Conservation (phyloP, 2,797 vertebrate genomes). For the Darevskia nairensis region DNA sequence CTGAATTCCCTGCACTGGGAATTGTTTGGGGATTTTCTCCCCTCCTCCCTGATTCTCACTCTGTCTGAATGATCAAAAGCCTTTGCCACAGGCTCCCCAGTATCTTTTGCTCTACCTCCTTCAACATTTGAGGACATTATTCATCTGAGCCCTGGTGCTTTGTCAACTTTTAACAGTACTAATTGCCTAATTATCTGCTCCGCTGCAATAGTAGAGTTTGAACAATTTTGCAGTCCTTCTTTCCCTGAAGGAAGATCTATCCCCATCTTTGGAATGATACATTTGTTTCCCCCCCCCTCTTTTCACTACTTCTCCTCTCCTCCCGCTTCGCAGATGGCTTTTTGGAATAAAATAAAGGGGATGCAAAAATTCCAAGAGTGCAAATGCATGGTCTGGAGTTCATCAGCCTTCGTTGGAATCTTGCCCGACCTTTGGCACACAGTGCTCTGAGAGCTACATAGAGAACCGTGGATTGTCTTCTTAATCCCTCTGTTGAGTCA, state of each 20-base stretch:
- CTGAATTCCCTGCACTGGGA: not conserved
- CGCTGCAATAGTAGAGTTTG: not conserved
- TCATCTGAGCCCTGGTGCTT: slow-evolving; percentile 23
- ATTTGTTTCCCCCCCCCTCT: not conserved
- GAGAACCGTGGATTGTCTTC: not conserved
- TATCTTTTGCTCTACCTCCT: slow-evolving; percentile 38
- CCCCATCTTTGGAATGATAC: not conserved
- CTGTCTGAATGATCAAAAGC: slow-evolving; percentile 31
- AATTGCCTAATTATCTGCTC: slow-evolving; percentile 38
- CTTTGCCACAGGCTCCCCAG: not conserved
- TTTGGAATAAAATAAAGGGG: not conserved
- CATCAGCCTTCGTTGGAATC: not conserved
- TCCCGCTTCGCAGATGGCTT: not conserved
- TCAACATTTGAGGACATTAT: slow-evolving; percentile 23
- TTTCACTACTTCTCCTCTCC: not conserved
- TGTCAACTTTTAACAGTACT: slow-evolving; percentile 31
- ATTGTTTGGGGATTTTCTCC: not conserved
- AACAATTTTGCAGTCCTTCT: not conserved
- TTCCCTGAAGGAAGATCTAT: slow-evolving; percentile 7
- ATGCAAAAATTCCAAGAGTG: not conserved
- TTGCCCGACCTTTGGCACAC: not conserved
- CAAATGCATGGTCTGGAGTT: not conserved
- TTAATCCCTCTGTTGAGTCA: not conserved
- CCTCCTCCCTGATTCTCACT: not conserved
- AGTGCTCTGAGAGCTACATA: not conserved